Percentiles rank a stretch among this genome's conserved stretches.
phyloP scores from a whole-genome alignment of 2,113 vertebrate species.

The Oxyruncus cristatus region DNA sequence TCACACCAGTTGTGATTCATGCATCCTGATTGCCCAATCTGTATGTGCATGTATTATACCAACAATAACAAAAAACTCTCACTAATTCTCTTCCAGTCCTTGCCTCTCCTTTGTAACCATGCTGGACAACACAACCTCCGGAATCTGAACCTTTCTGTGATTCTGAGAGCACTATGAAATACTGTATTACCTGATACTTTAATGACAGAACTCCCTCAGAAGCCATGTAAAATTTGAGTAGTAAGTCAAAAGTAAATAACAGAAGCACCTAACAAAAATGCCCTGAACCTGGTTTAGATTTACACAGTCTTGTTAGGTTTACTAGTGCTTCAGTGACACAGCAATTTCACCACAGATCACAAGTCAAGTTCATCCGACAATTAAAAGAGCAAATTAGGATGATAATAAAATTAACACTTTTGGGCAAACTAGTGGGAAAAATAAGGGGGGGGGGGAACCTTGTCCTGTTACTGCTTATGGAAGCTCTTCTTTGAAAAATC shows the following conservation, averaged over 20 bases:
- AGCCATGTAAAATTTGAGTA: not conserved
- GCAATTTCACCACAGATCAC: not conserved
- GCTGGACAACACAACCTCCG: not conserved
- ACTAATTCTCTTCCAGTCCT: not conserved
- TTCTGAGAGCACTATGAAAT: not conserved
- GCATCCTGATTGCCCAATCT: not conserved
- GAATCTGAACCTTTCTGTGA: not conserved
- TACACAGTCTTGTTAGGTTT: not conserved
- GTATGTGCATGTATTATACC: not conserved
- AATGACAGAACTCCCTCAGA: not conserved
- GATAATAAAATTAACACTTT: not conserved
- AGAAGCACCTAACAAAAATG: not conserved
- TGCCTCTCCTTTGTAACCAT: accelerated
- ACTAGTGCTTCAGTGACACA: not conserved
- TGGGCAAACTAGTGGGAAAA: not conserved
- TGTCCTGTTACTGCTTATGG: not conserved
- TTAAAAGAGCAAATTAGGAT: not conserved
- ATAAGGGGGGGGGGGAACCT: not conserved
- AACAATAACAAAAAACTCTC: not conserved
- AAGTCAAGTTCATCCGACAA: not conserved
- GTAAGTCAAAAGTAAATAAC: not conserved
- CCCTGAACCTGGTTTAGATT: not conserved
- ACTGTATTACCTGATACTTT: not conserved
- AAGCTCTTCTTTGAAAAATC: conserved; percentile 23
- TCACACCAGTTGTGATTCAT: not conserved